Percentiles rank a stretch among this genome's conserved stretches.
These are phyloP conservation scores for Pseudococcus viburni DNA, from an alignment of 2,888 invertebrate genomes.

Conservation along the genomic window DNA sequence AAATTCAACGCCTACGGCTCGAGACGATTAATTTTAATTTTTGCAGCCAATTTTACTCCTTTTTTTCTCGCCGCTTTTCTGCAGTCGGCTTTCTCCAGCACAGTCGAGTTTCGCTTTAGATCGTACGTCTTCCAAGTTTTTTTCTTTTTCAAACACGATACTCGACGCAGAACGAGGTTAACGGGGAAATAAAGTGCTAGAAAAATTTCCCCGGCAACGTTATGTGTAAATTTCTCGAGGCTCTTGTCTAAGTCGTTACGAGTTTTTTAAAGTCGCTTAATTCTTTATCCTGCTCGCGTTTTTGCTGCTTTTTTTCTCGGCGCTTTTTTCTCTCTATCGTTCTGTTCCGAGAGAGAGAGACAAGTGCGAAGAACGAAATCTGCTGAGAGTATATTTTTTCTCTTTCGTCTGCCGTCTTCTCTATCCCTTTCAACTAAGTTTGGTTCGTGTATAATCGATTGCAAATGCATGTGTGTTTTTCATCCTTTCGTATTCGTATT, in stretches of 20 bases:
- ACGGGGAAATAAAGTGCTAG: conserved; percentile 15
- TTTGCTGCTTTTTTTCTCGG: background rate
- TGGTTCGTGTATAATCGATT: conserved; percentile 13
- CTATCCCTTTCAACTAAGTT: background rate
- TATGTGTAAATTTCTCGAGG: conserved; percentile 27
- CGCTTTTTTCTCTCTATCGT: background rate
- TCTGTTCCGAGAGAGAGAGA: background rate
- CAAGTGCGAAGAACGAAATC: conserved; percentile 11
- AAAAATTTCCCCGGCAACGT: background rate
- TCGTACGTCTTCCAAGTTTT: background rate
- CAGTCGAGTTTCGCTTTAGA: conserved; percentile 12
- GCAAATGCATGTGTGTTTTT: background rate
- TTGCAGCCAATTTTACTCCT: conserved; percentile 14
- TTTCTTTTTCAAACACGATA: background rate
- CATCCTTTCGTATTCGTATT: no score
- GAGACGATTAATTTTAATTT: conserved; percentile 57
- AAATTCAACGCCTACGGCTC: conserved; percentile 52
- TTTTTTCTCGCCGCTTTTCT: background rate
- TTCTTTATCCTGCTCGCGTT: conserved; percentile 16
- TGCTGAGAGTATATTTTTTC: background rate
- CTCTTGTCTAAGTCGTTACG: conserved; percentile 29
- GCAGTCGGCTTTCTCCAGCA: conserved; percentile 19
- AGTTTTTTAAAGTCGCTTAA: conserved; percentile 44
- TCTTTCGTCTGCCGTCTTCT: background rate
- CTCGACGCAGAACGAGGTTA: background rate